These are phyloP conservation scores for Phalacrocorax pelagicus DNA, from an alignment of 2,113 vertebrate genomes.

Conservation along the genomic window DNA sequence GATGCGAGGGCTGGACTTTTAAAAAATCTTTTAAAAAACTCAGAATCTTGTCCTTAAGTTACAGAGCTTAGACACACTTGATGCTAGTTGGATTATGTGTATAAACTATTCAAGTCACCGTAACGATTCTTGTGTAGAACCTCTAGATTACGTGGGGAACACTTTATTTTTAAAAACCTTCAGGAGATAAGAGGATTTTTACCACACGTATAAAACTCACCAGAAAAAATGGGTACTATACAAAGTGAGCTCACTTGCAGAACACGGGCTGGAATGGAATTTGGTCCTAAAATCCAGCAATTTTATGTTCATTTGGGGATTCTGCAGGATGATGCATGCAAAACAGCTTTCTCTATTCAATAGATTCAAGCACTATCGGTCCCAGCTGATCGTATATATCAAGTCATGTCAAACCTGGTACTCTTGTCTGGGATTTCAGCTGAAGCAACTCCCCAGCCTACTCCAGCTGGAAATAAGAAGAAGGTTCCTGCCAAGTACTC, in stretches of 20 bases:
- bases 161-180: neutral
- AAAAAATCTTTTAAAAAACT: neutral
- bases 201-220: neutral
- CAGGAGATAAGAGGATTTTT: slow-evolving; percentile 30
- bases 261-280: neutral
- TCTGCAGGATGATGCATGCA: neutral
- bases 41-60: neutral
- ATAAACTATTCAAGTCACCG: neutral
- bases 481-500: neutral
- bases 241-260: neutral
- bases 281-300: neutral
- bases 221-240: neutral
- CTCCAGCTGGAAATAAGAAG: neutral
- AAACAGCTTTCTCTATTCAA: neutral
- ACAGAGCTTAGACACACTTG: neutral
- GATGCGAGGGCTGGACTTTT: neutral
- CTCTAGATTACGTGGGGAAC: neutral
- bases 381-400: neutral
- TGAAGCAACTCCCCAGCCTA: neutral
- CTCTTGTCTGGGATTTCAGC: neutral
- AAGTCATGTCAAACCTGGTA: neutral
- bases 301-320: neutral
- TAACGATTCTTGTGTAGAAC: neutral
- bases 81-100: neutral
- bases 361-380: neutral